Evolutionary conservation across 2,888 invertebrate genomes (phyloP), one percentile per base, ranked within the genome.

Genomic region (Microchrysa polita): DNA sequence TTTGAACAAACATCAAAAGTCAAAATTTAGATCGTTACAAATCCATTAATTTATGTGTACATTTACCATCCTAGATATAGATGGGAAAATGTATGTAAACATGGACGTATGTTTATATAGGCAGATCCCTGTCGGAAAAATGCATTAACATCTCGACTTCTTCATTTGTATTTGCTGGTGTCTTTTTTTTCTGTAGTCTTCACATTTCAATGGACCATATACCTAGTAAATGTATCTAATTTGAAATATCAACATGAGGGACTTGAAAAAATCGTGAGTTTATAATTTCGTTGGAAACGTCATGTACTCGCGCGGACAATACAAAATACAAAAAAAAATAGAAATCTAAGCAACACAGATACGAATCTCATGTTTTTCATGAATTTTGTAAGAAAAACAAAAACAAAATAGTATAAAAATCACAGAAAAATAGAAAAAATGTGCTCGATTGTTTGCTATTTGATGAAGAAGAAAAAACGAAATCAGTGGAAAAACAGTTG

Each of bases 201-300:
- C 53, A 10, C n/a, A 16, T 22, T 4, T 10, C 22, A 34, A 12
- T 65, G 23, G 44, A 65, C 65, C 65, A 34, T 34, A 57, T 57
- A n/a, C n/a, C n/a, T n/a, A 10, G 27, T 53, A 42, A 53, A 27
- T 0, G n/a, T 27, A 20, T 67, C 71, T 71, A 71, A 71, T 71
- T 57, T 18, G 59, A 57, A 71, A 20, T 42, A 16, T 73, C 77
- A 78, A 76, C 76, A 77, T 76, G 76, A 74, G 76, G 27, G 27
- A 34, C 27, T 61, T 74, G 57, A 76, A 72, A 77, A 77, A 52
- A 60, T 76, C 77, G 77, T 77, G 77, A 77, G 65, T 74, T 71
- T 74, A 63, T 60, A 75, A 74, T 76, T 73, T 74, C 57, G 14
- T 16, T 34, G 16, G 22, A 65, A 65, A 71, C n/a, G n/a, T n/a